These are phyloP conservation scores for Oceanodroma leucorhoa DNA, from an alignment of 2,797 vertebrate genomes.

Conservation along the genomic window DNA sequence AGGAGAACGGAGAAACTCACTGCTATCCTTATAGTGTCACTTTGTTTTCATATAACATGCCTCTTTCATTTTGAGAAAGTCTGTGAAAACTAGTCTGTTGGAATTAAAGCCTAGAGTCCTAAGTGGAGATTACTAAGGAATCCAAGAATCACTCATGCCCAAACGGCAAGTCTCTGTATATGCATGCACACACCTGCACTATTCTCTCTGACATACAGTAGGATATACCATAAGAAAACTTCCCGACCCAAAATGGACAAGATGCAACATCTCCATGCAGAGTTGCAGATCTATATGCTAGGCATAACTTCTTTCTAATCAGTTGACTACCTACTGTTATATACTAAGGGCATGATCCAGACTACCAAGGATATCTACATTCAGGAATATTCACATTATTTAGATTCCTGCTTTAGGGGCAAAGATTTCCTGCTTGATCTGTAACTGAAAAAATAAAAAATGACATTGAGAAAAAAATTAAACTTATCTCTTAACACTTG, in stretches of 20 bases:
- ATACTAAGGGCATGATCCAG: neutral
- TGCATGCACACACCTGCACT: neutral
- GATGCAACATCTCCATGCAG: neutral
- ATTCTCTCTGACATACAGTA: neutral
- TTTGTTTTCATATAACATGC: neutral
- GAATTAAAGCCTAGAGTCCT: neutral
- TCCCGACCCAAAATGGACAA: neutral
- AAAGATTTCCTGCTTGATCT: neutral
- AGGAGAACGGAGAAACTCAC: neutral
- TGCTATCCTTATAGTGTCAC: rapidly evolving
- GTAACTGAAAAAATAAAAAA: neutral
- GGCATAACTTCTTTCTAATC: neutral
- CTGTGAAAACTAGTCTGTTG: neutral
- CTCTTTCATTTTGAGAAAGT: neutral
- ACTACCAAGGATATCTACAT: neutral
- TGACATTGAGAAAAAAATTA: neutral
- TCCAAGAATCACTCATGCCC: neutral
- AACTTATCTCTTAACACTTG: neutral
- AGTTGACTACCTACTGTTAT: neutral
- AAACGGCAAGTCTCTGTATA: neutral
- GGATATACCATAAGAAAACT: neutral
- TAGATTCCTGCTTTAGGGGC: neutral
- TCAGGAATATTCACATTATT: neutral
- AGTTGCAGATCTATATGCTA: neutral
- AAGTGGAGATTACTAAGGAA: neutral